Evolutionary conservation across 2,888 invertebrate genomes (phyloP), one percentile per base, ranked within the genome.

Genomic region (Achlya flavicornis): DNA sequence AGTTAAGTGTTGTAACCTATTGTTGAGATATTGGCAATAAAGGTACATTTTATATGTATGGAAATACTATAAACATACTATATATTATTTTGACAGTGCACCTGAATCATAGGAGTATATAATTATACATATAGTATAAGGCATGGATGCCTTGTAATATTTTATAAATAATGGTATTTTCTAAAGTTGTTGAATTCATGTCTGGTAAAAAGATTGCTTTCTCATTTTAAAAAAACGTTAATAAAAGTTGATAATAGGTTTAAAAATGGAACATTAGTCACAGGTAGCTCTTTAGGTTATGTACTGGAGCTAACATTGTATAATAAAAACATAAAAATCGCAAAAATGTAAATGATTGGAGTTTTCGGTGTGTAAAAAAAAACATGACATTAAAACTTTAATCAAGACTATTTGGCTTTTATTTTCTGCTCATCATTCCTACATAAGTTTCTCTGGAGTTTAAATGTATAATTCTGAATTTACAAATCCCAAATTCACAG

Each of bases 291-390:
- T 77, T 76, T 85, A 89, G 84, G 80, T 79, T 78, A 26, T 26
- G 26, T 26, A 83, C 76, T 71, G 68, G 91, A 89, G 93, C 88
- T 87, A 85, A 85, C 83, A 88, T 84, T 92, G 88, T 91, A 91
- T 88, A 87, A 88, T 87, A 91, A 89, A 88, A 86, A 78, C 77
- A 88, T 87, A 91, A 93, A 92, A 92, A 91, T 88, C 87, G 87
- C 79, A 90, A 92, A 92, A 85, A 76, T 84, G 77, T 83, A 87
- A 88, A 89, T 77, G 89, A 81, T 91, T 89, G 73, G 79, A 86
- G 91, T 90, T 88, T 83, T 84, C 75, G 76, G 79, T 76, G 83
- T 85, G 77, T 73, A 41, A 41, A 74, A 75, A n/a, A 80, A 74
- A 75, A 80, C 80, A 78, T 78, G 78, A 53, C 86, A 92, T 88